Conservation (phyloP, 2,888 invertebrate genomes). For the Clistopyga incitator region DNA sequence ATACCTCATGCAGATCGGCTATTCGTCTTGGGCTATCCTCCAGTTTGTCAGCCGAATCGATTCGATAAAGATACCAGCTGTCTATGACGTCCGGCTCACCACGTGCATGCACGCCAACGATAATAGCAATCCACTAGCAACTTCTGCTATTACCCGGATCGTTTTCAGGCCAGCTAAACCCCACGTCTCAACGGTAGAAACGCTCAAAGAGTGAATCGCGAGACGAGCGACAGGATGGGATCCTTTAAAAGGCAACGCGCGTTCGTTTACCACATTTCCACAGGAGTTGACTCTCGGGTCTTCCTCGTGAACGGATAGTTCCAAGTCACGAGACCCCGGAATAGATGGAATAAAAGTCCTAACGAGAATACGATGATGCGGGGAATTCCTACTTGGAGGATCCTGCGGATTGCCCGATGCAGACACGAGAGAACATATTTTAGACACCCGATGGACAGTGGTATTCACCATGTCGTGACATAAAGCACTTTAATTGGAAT, state of each 20-base stretch:
- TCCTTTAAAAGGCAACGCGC: conserved; percentile 64
- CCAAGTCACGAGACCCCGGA: conserved; percentile 55
- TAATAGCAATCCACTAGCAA: conserved; percentile 21
- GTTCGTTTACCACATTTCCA: conserved; percentile 60
- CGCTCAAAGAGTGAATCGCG: conserved; percentile 31
- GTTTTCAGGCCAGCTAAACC: conserved; percentile 49
- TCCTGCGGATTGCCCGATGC: conserved; percentile 13
- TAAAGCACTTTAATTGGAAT: conserved; percentile 50
- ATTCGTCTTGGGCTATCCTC: conserved; percentile 82
- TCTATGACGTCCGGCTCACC: conserved; percentile 75
- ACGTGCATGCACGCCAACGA: conserved; percentile 21
- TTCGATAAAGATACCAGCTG: conserved; percentile 82
- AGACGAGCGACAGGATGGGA: conserved; percentile 45
- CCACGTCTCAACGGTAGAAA: conserved; percentile 34
- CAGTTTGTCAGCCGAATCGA: conserved; percentile 83
- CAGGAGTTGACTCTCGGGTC: conserved; percentile 42
- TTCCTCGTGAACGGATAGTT: conserved; percentile 54
- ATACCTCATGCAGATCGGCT: conserved; percentile 82
- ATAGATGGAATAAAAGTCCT: conserved; percentile 71
- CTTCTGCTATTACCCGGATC: conserved; percentile 38
- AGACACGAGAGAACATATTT: conserved; percentile 13
- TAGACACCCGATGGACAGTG: conserved; percentile 44
- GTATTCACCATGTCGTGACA: conserved; percentile 51
- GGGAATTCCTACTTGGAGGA: conserved; percentile 48
- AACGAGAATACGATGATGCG: conserved; percentile 77